Evolutionary conservation across 2,113 vertebrate species (phyloP).

Genomic region (rabbit (Oryctolagus cuniculus)): DNA sequence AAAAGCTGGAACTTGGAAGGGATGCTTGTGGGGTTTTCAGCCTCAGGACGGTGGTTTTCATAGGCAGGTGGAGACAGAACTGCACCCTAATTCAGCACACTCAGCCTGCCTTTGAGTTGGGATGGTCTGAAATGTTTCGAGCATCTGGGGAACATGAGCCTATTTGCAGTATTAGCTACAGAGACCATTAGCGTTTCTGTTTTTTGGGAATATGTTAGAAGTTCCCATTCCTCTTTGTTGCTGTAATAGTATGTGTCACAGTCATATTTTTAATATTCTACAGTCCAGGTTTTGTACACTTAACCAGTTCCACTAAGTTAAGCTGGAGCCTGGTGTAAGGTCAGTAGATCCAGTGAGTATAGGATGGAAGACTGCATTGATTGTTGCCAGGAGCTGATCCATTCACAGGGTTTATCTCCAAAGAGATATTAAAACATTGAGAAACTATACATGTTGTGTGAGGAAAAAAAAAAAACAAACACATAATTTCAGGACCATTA

Average conservation of each 20-base stretch:
- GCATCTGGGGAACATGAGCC: not conserved
- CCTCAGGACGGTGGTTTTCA: not conserved
- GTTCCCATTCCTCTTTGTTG: slow-evolving; percentile 29
- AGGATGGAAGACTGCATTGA: not conserved
- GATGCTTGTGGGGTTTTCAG: not conserved
- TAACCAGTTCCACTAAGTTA: slow-evolving; percentile 7
- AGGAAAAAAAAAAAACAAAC: not conserved
- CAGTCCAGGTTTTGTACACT: not conserved
- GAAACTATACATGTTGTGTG: not conserved
- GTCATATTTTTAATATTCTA: slow-evolving; percentile 32
- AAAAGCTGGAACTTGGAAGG: slow-evolving; percentile 10
- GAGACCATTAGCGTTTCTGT: not conserved
- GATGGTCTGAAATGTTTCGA: not conserved
- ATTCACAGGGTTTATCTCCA: not conserved
- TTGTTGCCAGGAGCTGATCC: not conserved
- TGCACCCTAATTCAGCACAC: not conserved
- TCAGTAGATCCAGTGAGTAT: not conserved
- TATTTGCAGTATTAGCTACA: slow-evolving; percentile 21
- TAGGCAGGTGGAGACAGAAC: not conserved
- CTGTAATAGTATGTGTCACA: slow-evolving; percentile 34
- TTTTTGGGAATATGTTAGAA: slow-evolving; percentile 57
- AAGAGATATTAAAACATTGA: slow-evolving; percentile 15
- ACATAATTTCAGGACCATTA: not conserved
- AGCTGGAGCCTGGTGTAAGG: not conserved
- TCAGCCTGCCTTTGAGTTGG: slow-evolving; percentile 12